A percentile compares a stretch with the other conserved stretches of the same genome.
Evolutionary conservation across 2,113 vertebrate species (phyloP).

Genomic region (Dromas ardeola): DNA sequence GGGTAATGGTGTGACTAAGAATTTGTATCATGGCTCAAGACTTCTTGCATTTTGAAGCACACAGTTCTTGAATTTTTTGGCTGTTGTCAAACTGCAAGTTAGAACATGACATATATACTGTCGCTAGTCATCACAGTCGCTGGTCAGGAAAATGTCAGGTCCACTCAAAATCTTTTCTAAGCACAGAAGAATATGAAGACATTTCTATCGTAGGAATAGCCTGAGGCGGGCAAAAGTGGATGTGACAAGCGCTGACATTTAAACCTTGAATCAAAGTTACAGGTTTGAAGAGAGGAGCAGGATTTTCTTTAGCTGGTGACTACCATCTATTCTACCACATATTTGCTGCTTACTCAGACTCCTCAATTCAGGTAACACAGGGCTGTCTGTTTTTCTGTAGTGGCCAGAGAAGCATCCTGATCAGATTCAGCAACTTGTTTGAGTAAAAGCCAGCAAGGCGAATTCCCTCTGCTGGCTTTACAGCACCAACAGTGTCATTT

Average conservation of each 20-base stretch:
- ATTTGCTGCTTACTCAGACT: not conserved
- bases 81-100: not conserved
- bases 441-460: not conserved
- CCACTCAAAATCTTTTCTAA: not conserved
- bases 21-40: not conserved
- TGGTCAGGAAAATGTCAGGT: conserved; percentile 34
- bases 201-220: not conserved
- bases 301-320: not conserved
- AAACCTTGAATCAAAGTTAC: conserved; percentile 3
- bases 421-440: not conserved
- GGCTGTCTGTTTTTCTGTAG: not conserved
- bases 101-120: not conserved
- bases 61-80: not conserved
- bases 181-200: not conserved
- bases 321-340: not conserved
- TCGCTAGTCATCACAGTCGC: conserved; percentile 3
- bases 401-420: not conserved
- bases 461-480: not conserved
- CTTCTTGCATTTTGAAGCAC: not conserved
- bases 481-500: not conserved
- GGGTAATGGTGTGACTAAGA: not conserved
- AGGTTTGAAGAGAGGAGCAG: not conserved
- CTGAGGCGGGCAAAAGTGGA: not conserved
- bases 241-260: conserved; percentile 1
- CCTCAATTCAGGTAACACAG: not conserved